Base-by-base conservation (phyloP, 1,140 invertebrate species). In the Drosophila simulans region DNA sequence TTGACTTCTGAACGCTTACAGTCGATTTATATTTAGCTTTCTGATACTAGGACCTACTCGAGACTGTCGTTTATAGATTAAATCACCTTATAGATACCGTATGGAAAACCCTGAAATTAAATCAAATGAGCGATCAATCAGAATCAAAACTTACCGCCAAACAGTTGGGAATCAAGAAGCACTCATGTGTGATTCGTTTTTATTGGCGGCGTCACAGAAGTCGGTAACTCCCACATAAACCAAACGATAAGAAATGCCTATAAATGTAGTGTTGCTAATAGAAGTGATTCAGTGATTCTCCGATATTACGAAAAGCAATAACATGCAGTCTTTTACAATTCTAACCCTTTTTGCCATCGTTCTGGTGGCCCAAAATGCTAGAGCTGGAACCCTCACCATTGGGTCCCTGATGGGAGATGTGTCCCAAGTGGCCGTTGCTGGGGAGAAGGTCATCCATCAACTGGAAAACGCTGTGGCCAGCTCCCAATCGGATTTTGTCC, bases 101-200 rank as follows among this genome's bases (percentile, higher is more conserved):
- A 5, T 15, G 40, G n/a, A 40, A 72, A 42, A 42, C 64, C 17
- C 43, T 5, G 12, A 20, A 39, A 40, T 59, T 52, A 17, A 48
- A 25, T 60, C 34, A 25, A 69, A 55, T 60, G 53, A 70, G 37
- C 40, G 42, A 60, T 76, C 78, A 76, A 80, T 80, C 78, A 60
- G 46, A 40, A 37, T 31, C 5, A 15, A 34, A 31, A 31, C 11
- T 4, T 8, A 17, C 73, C 52, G 64, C 54, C 60, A 37, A 34
- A 49, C 48, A 39, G 35, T 35, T 34, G 40, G 39, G 60, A 68
- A 20, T 80, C 45, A 80, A 55, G 35, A 42, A 12, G 37, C 46
- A 80, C 59, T 80, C 39, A 57, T 65, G 35, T 39, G 10, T 45
- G 69, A 63, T 74, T 74, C 63, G 31, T 25, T 63, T 63, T 74